Percentiles rank a stretch among this genome's conserved stretches.
phyloP scores from a whole-genome alignment of 2,113 vertebrate species.

The Coreoperca whiteheadi region DNA sequence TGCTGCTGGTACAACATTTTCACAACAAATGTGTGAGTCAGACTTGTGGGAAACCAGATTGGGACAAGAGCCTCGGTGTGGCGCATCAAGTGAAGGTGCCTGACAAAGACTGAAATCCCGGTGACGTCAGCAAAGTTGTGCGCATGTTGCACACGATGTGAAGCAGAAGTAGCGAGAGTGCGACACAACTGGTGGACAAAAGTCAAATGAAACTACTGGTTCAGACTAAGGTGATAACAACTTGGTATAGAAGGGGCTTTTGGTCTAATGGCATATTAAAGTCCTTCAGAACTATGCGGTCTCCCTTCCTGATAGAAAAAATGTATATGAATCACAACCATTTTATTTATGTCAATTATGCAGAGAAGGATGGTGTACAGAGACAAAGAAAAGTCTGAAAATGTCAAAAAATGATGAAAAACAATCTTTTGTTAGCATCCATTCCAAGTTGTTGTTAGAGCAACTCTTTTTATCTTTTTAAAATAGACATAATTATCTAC shows the following conservation, averaged over 20 bases:
- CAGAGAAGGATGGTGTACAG: not conserved
- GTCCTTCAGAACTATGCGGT: not conserved
- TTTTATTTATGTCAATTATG: not conserved
- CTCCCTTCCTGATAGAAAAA: not conserved
- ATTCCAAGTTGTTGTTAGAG: not conserved
- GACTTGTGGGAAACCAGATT: slow-evolving; percentile 35
- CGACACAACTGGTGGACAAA: not conserved
- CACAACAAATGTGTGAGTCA: slow-evolving; percentile 55
- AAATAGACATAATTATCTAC: not conserved
- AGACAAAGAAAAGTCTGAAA: not conserved
- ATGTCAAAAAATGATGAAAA: not conserved
- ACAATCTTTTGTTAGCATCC: not conserved
- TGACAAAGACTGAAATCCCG: not conserved
- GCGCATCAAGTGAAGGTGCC: not conserved
- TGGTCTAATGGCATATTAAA: not conserved
- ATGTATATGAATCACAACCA: not conserved
- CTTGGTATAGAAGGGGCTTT: slow-evolving; percentile 3
- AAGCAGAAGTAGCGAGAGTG: not conserved
- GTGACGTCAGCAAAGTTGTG: not conserved
- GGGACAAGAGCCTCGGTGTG: not conserved
- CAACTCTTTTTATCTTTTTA: not conserved
- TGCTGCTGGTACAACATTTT: slow-evolving; percentile 14
- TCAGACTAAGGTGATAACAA: not conserved
- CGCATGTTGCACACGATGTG: not conserved
- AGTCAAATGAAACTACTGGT: not conserved